These are phyloP conservation scores for Drosophila merina DNA, from an alignment of 2,888 invertebrate genomes.

Conservation along the genomic window DNA sequence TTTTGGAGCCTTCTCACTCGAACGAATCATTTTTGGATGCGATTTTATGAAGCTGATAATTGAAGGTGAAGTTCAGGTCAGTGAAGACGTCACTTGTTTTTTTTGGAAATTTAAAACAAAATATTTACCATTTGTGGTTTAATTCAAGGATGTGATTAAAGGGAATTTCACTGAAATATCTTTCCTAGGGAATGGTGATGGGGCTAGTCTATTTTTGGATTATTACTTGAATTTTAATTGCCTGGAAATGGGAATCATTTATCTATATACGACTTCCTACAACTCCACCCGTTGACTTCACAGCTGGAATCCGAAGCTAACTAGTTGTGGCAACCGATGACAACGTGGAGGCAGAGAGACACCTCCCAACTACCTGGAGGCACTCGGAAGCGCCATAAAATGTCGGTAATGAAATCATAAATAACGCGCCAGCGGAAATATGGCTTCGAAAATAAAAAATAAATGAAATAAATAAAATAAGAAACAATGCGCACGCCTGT, in stretches of 20 bases:
- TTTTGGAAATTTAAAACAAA: constrained; percentile 1
- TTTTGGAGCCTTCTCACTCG: constrained; percentile 40
- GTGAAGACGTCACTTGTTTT: constrained; percentile 14
- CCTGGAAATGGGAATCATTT: not conserved
- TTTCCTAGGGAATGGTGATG: not conserved
- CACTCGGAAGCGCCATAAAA: constrained; percentile 77
- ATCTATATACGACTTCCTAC: constrained; percentile 1
- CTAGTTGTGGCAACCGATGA: constrained; percentile 52
- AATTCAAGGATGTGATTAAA: constrained; percentile 6
- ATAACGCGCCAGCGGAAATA: constrained; percentile 63
- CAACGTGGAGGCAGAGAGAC: constrained; percentile 52
- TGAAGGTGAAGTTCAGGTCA: constrained; percentile 30
- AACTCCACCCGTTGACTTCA: constrained; percentile 29
- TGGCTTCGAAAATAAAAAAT: constrained; percentile 20
- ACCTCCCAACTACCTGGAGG: constrained; percentile 65
- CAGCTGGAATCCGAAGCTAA: constrained; percentile 24
- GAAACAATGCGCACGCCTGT: constrained; percentile 62
- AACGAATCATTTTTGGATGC: constrained; percentile 32
- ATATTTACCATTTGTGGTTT: not conserved
- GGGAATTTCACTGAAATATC: not conserved
- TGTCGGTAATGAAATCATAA: constrained; percentile 76
- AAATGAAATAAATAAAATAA: constrained; percentile 38
- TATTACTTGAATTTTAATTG: not conserved
- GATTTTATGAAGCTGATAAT: constrained; percentile 33
- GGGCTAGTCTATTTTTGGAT: no score